These are phyloP conservation scores for Tetramorium alpestre DNA, from an alignment of 1,140 invertebrate species.

Conservation along the genomic window DNA sequence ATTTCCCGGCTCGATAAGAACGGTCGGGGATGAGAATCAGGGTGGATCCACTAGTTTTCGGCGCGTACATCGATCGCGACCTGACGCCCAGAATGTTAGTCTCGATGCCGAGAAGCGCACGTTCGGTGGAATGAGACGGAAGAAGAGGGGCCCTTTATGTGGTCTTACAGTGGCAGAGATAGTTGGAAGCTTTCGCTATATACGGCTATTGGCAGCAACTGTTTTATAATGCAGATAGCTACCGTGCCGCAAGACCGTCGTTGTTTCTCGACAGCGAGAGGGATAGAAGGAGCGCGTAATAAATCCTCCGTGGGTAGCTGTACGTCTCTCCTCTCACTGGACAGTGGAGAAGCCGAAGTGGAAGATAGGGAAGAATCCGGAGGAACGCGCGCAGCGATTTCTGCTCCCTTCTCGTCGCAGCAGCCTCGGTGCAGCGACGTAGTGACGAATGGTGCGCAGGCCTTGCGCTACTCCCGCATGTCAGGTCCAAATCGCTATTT, in stretches of 20 bases:
- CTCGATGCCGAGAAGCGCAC: neutral
- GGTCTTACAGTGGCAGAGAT: constrained; percentile 55
- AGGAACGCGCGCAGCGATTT: constrained; percentile 51
- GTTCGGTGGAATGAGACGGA: constrained; percentile 28
- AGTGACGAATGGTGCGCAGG: constrained; percentile 68
- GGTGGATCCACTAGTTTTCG: constrained; percentile 39
- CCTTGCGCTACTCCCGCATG: constrained; percentile 58
- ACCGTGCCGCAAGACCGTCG: constrained; percentile 61
- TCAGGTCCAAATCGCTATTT: constrained; percentile 71
- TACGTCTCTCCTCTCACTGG: constrained; percentile 78
- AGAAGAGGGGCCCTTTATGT: constrained; percentile 63
- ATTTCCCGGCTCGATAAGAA: constrained; percentile 73
- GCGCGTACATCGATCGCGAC: constrained; percentile 16
- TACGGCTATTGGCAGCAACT: constrained; percentile 81
- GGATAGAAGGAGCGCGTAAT: constrained; percentile 78
- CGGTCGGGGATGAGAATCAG: constrained; percentile 39
- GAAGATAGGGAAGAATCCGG: constrained; percentile 48
- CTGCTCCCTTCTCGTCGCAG: constrained; percentile 45
- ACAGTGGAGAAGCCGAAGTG: constrained; percentile 68
- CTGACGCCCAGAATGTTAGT: constrained; percentile 54
- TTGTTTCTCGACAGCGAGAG: constrained; percentile 68
- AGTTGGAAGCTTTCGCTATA: constrained; percentile 78
- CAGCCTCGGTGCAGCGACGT: constrained; percentile 51
- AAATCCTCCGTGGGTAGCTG: constrained; percentile 81
- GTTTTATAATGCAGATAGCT: constrained; percentile 84